These are phyloP conservation scores for Seriola rivoliana DNA, from an alignment of 2,113 vertebrate genomes.

Conservation along the genomic window DNA sequence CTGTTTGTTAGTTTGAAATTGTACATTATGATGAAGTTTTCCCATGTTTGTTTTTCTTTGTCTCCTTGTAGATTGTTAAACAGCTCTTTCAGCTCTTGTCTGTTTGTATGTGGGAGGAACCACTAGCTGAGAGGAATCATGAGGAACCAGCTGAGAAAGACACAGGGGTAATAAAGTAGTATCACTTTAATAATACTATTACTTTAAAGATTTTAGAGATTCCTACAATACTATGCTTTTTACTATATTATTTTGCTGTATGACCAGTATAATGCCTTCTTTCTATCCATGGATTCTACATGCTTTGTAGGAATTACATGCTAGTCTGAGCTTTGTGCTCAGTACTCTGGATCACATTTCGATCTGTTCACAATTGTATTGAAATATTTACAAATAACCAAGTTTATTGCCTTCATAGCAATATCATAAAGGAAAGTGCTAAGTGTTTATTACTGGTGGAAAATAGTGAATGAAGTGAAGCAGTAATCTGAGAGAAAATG, in stretches of 20 bases:
- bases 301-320: no score
- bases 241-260: neutral
- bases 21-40: neutral
- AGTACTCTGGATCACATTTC: no score
- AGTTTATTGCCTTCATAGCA: neutral
- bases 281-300: no score
- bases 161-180: slow-evolving; percentile 68
- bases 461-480: slow-evolving; percentile 1
- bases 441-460: neutral
- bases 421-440: neutral
- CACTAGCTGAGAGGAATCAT: slow-evolving; percentile 67
- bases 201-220: neutral
- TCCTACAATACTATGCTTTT: neutral
- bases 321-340: no score
- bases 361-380: no score
- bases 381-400: neutral
- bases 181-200: neutral
- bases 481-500: slow-evolving; percentile 17
- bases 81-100: slow-evolving; percentile 85
- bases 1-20: neutral
- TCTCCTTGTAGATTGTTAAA: slow-evolving; percentile 81
- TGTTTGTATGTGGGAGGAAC: slow-evolving; percentile 87
- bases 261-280: neutral
- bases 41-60: neutral
- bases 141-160: slow-evolving; percentile 70